phyloP scores from a whole-genome alignment of 2,888 invertebrate species.

The Drosophila infuscata region DNA sequence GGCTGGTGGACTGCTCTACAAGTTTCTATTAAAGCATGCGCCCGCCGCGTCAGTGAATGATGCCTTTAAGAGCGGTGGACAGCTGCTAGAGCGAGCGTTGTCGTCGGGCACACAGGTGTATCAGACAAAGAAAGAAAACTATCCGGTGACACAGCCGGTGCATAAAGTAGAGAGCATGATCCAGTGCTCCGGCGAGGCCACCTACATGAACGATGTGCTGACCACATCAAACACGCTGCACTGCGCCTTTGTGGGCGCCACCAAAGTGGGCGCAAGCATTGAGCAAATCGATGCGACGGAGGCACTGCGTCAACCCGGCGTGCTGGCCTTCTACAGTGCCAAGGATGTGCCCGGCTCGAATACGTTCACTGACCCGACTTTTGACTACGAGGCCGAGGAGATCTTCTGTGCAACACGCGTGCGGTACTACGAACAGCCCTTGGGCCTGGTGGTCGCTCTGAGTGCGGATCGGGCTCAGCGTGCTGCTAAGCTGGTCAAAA shows the following conservation, averaged over 20 bases:
- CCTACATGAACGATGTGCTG: slow-evolving; percentile 91
- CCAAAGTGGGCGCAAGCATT: slow-evolving; percentile 86
- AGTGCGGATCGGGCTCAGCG: slow-evolving; percentile 87
- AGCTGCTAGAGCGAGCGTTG: slow-evolving; percentile 87
- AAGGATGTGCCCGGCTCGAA: slow-evolving; percentile 87
- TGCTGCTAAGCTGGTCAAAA: slow-evolving; percentile 86
- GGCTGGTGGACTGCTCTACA: slow-evolving; percentile 92
- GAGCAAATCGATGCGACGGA: slow-evolving; percentile 85
- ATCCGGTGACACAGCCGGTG: slow-evolving; percentile 91
- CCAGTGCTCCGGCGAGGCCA: slow-evolving; percentile 91
- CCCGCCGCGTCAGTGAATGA: slow-evolving; percentile 84
- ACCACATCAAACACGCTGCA: slow-evolving; percentile 87
- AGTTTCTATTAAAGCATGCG: slow-evolving; percentile 87
- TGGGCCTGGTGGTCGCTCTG: slow-evolving; percentile 90
- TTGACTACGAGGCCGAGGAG: slow-evolving; percentile 82
- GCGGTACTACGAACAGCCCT: slow-evolving; percentile 89
- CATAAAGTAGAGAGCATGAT: slow-evolving; percentile 90
- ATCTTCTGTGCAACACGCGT: slow-evolving; percentile 76
- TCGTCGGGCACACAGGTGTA: slow-evolving; percentile 90
- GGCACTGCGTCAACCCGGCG: slow-evolving; percentile 87
- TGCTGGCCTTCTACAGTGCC: slow-evolving; percentile 87
- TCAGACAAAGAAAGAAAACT: slow-evolving; percentile 88
- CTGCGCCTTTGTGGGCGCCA: slow-evolving; percentile 87
- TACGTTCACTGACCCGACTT: slow-evolving; percentile 86
- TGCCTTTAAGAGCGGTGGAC: slow-evolving; percentile 77